These are phyloP conservation scores for Platycheirus rosarum DNA, from an alignment of 2,888 invertebrate species.

Conservation along the genomic window DNA sequence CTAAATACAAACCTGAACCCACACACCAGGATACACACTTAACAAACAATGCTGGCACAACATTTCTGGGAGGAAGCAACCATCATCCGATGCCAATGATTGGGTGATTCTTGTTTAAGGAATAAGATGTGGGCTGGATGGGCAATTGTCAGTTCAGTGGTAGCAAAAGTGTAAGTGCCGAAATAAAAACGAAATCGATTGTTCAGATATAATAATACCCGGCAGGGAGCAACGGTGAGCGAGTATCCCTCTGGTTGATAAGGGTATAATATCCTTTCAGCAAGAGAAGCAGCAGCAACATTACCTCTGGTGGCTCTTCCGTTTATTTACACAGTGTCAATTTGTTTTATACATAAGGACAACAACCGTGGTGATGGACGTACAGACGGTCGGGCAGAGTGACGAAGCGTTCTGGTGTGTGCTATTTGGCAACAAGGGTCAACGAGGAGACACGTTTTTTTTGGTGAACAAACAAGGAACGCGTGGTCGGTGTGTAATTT, in stretches of 20 bases:
- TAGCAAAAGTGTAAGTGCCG: slow-evolving; percentile 70
- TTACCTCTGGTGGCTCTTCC: slow-evolving; percentile 36
- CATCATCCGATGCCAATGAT: slow-evolving; percentile 11
- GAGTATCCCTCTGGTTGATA: slow-evolving; percentile 69
- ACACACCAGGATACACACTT: slow-evolving; percentile 59
- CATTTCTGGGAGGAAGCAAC: slow-evolving; percentile 24
- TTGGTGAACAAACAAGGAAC: slow-evolving; percentile 20
- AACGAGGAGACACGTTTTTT: slow-evolving; percentile 50
- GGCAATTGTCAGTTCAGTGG: slow-evolving; percentile 64
- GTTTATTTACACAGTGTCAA: slow-evolving; percentile 70
- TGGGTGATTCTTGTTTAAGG: slow-evolving; percentile 18
- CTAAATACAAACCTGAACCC: slow-evolving; percentile 50
- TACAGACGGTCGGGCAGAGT: neutral
- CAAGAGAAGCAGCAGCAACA: too few relatives aligned
- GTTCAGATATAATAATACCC: slow-evolving; percentile 65
- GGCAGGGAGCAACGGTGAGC: too few relatives aligned
- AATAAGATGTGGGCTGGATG: slow-evolving; percentile 11
- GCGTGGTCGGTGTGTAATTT: slow-evolving; percentile 64
- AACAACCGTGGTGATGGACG: slow-evolving; percentile 4
- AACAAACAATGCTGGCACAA: slow-evolving; percentile 63
- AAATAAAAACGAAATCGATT: slow-evolving; percentile 73
- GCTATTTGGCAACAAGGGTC: slow-evolving; percentile 47
- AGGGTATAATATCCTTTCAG: slow-evolving; percentile 65
- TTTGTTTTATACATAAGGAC: slow-evolving; percentile 66
- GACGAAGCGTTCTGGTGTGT: slow-evolving; percentile 19